Evolutionary conservation across 2,888 invertebrate genomes (phyloP), one percentile per base, ranked within the genome.

Genomic region (Phytoseiulus persimilis): DNA sequence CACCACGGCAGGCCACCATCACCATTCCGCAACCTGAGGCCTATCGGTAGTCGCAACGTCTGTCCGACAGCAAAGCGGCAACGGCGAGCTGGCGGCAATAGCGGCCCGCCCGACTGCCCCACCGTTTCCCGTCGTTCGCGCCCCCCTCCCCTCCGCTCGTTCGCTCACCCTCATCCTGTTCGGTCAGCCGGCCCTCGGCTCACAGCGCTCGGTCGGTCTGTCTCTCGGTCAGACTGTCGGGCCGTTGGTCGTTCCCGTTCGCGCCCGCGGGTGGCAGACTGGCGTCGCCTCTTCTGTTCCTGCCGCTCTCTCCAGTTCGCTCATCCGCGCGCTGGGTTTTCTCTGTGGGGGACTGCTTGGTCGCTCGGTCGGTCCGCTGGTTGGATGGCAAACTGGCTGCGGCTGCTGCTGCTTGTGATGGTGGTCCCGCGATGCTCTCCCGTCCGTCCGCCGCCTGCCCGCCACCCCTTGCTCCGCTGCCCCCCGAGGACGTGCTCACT

Each of bases 111-210:
- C 65, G 39, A 5, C 83, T 23, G 83, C 31, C 83, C 11, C 2
- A 0, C n/a, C 9, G 33, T 6, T 32, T n/a, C n/a, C 87, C 31
- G 83, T 11, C 83, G 83, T 3, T 31, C 31, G 32, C 87, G 33
- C 87, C 39, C 87, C 87, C 33, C 18, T 23, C 65, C 65, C 23
- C 65, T 11, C 0, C 87, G 32, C 9, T 87, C 87, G 33, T 87
- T 87, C 87, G 87, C 32, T 87, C 31, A 65, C 65, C 65, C 65
- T 65, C 65, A 18, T 65, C 65, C 65, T 65, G 65, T 65, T 23
- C 65, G 87, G n/a, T 87, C 45, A 33, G 87, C 87, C 33, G 87
- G 39, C 39, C 87, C 39, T 33, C 33, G 33, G n/a, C 87, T 65
- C 23, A 65, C 65, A 65, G 65, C 87, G 87, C n/a, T 33, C 45